Conservation (phyloP, 2,113 vertebrate genomes). For the Saimiri boliviensis region DNA sequence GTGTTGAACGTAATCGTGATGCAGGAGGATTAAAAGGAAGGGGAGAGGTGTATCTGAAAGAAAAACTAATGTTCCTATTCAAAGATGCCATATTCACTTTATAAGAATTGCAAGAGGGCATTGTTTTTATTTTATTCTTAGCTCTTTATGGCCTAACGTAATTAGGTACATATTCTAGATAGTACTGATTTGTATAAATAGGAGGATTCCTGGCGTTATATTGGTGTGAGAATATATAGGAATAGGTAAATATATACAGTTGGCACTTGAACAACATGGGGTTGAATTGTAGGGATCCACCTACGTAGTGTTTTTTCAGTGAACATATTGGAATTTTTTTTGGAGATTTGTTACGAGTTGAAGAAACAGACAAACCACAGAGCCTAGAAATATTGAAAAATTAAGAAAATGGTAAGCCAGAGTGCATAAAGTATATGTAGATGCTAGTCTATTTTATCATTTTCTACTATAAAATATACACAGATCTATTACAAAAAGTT, state of each 20-base stretch:
- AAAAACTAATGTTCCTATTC: background rate
- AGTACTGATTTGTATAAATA: background rate
- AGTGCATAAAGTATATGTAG: background rate
- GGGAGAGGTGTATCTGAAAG: background rate
- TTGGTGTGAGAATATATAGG: too few relatives aligned
- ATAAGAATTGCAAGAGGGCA: too few relatives aligned
- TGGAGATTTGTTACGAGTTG: background rate
- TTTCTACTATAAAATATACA: background rate
- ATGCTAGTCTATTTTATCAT: background rate
- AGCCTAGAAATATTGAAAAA: background rate
- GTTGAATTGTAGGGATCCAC: background rate
- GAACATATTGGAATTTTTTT: background rate
- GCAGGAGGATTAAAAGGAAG: background rate
- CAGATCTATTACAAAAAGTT: background rate
- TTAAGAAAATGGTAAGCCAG: background rate
- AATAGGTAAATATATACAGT: background rate
- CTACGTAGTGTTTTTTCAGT: background rate
- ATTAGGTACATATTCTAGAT: background rate
- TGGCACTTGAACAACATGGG: background rate
- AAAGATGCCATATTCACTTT: background rate
- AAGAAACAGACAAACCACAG: background rate
- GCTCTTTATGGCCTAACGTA: background rate
- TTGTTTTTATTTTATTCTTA: background rate
- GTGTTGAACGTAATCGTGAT: accelerated
- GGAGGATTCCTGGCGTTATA: background rate